These are phyloP conservation scores for Rhingia rostrata DNA, from an alignment of 2,888 invertebrate genomes.

Conservation along the genomic window DNA sequence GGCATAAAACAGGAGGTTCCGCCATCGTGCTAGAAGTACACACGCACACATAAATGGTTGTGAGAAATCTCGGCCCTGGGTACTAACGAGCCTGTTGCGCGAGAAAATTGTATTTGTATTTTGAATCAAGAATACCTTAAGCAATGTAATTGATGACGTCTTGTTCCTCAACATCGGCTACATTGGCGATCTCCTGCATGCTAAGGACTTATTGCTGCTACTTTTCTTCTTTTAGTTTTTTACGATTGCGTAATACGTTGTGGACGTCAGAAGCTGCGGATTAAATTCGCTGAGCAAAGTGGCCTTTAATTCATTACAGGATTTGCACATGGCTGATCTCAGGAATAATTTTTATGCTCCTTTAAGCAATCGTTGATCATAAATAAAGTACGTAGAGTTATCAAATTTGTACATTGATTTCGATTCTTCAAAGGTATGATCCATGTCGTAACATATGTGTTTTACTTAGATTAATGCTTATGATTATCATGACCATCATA, in stretches of 20 bases:
- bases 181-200: slow-evolving; percentile 48
- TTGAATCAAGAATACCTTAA: slow-evolving; percentile 43
- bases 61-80: no score
- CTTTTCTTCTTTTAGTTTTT: slow-evolving; percentile 33
- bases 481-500: no score
- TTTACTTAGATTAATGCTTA: no score
- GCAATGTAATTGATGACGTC: slow-evolving; percentile 46
- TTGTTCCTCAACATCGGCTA: slow-evolving; percentile 28
- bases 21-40: no score
- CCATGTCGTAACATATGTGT: no score
- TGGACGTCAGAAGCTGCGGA: slow-evolving; percentile 33
- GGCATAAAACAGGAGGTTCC: no score
- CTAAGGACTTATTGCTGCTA: slow-evolving; percentile 34
- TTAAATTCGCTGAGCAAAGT: slow-evolving; percentile 30
- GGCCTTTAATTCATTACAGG: slow-evolving; percentile 35
- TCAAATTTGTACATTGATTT: no score
- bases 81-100: background rate
- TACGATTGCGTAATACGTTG: slow-evolving; percentile 33
- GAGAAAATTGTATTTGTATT: slow-evolving; percentile 33
- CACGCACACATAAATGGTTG: no score
- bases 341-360: slow-evolving; percentile 44
- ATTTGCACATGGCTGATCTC: slow-evolving; percentile 5
- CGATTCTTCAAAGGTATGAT: no score
- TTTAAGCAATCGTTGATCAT: slow-evolving; percentile 7
- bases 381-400: slow-evolving; percentile 17